Percentiles rank a stretch among this genome's conserved stretches.
These are phyloP conservation scores for Anguilla marmorata DNA, from an alignment of 2,797 vertebrate species.

Conservation along the genomic window DNA sequence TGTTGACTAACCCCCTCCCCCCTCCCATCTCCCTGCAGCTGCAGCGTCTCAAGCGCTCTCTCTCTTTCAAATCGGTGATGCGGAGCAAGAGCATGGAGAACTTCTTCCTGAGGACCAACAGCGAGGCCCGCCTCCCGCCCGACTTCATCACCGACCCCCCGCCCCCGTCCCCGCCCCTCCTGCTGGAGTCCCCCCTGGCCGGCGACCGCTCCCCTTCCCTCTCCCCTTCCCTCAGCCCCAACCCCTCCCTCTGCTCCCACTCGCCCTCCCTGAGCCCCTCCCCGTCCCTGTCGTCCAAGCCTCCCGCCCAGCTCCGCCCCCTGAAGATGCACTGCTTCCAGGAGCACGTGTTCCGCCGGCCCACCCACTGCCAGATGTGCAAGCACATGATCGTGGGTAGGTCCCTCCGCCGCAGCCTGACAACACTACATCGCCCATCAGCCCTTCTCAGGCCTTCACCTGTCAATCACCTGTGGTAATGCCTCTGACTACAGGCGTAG, in stretches of 20 bases:
- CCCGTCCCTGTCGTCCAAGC: constrained; percentile 64
- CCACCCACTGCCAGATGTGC: constrained; percentile 87
- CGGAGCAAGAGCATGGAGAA: constrained; percentile 91
- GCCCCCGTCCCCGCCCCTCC: constrained; percentile 66
- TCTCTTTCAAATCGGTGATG: constrained; percentile 88
- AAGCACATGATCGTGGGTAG: constrained; percentile 89
- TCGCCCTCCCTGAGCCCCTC: constrained; percentile 69
- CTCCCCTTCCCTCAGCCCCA: constrained; percentile 69
- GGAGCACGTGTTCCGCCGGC: constrained; percentile 86
- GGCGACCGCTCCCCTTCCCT: constrained; percentile 65
- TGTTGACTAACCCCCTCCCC: not conserved
- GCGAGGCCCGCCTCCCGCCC: constrained; percentile 77
- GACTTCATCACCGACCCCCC: constrained; percentile 79
- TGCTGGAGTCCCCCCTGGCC: constrained; percentile 65
- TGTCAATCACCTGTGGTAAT: not conserved
- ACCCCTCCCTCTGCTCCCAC: constrained; percentile 60
- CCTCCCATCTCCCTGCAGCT: constrained; percentile 65
- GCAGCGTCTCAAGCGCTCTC: constrained; percentile 82
- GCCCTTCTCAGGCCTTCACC: not conserved
- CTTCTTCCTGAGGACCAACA: constrained; percentile 86
- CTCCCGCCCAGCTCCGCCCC: constrained; percentile 62
- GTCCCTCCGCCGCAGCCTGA: constrained; percentile 41
- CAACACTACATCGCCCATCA: not conserved
- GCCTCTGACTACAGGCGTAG: not conserved
- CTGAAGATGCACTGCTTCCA: constrained; percentile 84